These are phyloP conservation scores for Microtus montanus DNA, from an alignment of 2,113 vertebrate species.

Conservation along the genomic window DNA sequence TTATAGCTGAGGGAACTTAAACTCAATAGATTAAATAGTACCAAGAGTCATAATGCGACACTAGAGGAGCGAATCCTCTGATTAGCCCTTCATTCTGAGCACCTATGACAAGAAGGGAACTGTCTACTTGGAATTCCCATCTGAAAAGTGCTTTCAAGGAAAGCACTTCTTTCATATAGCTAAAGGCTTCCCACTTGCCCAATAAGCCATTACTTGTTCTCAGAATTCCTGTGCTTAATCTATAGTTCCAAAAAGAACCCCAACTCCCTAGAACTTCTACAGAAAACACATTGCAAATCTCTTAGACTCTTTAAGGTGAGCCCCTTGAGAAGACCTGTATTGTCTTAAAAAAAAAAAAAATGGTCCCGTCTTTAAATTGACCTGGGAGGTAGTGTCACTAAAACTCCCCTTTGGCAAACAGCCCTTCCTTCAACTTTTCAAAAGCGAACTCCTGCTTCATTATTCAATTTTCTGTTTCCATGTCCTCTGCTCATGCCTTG, in stretches of 20 bases:
- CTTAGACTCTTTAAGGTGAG: not conserved
- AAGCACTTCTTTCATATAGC: not conserved
- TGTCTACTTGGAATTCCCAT: conserved; percentile 4
- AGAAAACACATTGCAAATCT: not conserved
- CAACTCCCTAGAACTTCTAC: not conserved
- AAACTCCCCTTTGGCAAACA: not conserved
- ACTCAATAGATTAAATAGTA: conserved; percentile 2
- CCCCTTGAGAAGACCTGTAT: not conserved
- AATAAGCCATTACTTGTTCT: not conserved
- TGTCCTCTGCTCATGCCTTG: not conserved
- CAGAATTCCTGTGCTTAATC: not conserved
- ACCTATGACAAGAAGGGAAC: not conserved
- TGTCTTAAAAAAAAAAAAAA: not conserved
- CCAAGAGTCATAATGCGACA: conserved; percentile 3
- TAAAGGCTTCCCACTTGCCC: not conserved
- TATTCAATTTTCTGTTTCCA: not conserved
- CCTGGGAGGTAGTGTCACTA: not conserved
- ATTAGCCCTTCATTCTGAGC: not conserved
- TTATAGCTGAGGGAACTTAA: conserved; percentile 49
- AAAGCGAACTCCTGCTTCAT: not conserved
- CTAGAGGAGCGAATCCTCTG: not conserved
- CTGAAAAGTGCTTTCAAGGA: conserved; percentile 6
- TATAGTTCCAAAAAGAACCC: not conserved
- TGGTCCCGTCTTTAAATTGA: not conserved
- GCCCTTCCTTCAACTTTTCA: not conserved